Evolutionary conservation across 2,797 vertebrate genomes (phyloP).

Genomic region (Sciurus vulgaris): DNA sequence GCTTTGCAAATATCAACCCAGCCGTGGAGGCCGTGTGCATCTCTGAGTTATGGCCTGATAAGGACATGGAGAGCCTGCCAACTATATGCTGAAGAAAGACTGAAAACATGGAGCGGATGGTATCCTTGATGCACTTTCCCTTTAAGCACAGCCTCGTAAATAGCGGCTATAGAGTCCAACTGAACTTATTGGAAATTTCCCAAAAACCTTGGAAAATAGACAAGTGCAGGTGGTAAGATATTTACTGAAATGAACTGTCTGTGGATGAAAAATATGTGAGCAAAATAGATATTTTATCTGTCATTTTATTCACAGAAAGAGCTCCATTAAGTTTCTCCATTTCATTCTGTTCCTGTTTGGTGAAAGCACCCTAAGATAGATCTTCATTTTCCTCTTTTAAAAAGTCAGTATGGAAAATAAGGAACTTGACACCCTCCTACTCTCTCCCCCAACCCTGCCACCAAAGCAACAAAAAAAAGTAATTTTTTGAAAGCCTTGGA

Average conservation of each 20-base stretch:
- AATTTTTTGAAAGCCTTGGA: conserved; percentile 56
- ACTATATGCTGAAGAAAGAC: conserved; percentile 83
- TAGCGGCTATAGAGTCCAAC: conserved; percentile 83
- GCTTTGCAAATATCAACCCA: conserved; percentile 87
- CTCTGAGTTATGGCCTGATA: conserved; percentile 86
- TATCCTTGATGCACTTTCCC: conserved; percentile 84
- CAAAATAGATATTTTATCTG: conserved; percentile 87
- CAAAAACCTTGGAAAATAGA: conserved; percentile 84
- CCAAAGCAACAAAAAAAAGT: background rate
- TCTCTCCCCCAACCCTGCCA: background rate
- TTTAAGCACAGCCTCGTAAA: conserved; percentile 84
- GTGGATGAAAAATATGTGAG: conserved; percentile 87
- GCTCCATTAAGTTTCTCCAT: conserved; percentile 88
- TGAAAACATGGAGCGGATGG: conserved; percentile 81
- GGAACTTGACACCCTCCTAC: background rate
- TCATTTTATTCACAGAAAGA: conserved; percentile 87
- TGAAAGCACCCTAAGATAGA: conserved; percentile 79
- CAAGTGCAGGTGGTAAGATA: conserved; percentile 88
- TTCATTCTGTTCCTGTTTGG: conserved; percentile 87
- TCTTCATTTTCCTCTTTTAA: conserved; percentile 80
- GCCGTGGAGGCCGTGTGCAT: conserved; percentile 83
- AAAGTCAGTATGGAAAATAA: conserved; percentile 70
- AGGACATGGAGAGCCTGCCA: conserved; percentile 87
- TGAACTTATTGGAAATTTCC: conserved; percentile 86
- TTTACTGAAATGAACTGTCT: conserved; percentile 87